A percentile compares a stretch with the other conserved stretches of the same genome.
These are phyloP conservation scores for Mellilla xanthometata DNA, from an alignment of 2,888 invertebrate species.

Conservation along the genomic window DNA sequence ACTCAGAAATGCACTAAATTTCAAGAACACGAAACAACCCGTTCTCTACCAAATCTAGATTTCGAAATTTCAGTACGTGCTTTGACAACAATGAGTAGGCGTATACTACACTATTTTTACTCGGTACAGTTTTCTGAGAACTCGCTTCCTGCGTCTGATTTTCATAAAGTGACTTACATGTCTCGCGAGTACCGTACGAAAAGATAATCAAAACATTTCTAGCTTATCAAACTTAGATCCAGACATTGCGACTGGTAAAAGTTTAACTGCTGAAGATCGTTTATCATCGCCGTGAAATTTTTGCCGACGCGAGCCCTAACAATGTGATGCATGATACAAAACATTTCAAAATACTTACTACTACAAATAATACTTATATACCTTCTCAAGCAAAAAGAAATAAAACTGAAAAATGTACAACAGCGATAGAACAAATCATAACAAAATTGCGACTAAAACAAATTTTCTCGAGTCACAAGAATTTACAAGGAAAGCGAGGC, in stretches of 20 bases:
- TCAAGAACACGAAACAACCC: conserved; percentile 52
- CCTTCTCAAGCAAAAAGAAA: neutral
- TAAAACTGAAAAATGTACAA: conserved; percentile 6
- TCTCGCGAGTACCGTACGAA: conserved; percentile 23
- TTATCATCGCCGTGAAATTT: conserved; percentile 14
- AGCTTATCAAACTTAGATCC: conserved; percentile 29
- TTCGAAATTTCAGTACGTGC: conserved; percentile 68
- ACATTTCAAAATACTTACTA: neutral
- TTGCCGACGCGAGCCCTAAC: too few relatives aligned
- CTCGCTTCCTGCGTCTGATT: conserved; percentile 40
- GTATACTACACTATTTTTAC: conserved; percentile 42
- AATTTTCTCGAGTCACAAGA: conserved; percentile 50
- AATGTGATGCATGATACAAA: conserved; percentile 7
- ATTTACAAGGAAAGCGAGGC: conserved; percentile 56
- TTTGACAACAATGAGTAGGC: conserved; percentile 51
- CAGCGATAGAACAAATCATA: conserved; percentile 41
- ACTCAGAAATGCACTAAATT: conserved; percentile 65
- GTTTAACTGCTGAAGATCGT: conserved; percentile 7
- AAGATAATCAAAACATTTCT: conserved; percentile 30
- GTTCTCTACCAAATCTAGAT: conserved; percentile 66
- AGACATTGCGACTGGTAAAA: conserved; percentile 26
- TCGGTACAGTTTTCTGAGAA: conserved; percentile 44
- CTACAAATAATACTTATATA: too few relatives aligned
- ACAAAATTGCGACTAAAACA: conserved; percentile 46
- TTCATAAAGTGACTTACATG: conserved; percentile 36